Evolutionary conservation across 2,797 vertebrate genomes (phyloP).

Genomic region (Sebastes elongatus): DNA sequence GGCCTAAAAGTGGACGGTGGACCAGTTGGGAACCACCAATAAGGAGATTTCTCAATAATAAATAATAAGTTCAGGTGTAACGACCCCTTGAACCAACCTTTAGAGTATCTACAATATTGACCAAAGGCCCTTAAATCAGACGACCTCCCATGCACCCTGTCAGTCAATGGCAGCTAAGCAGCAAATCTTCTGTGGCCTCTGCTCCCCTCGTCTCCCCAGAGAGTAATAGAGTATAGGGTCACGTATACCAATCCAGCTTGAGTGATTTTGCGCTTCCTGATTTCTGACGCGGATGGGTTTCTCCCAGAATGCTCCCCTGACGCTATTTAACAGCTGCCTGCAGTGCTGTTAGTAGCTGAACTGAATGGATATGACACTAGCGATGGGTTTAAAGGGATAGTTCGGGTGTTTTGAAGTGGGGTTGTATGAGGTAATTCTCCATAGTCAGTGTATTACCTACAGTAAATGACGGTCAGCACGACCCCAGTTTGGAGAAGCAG

Average conservation of each 20-base stretch:
- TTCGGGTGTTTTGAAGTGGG: too few relatives aligned
- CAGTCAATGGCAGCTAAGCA: slow-evolving; percentile 23
- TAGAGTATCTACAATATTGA: slow-evolving; percentile 19
- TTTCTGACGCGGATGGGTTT: slow-evolving; percentile 23
- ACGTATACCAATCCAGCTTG: slow-evolving; percentile 49
- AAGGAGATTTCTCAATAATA: not conserved
- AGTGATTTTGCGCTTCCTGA: slow-evolving; percentile 31
- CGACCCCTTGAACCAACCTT: slow-evolving; percentile 16
- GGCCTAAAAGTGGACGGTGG: not conserved
- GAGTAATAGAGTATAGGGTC: slow-evolving; percentile 39
- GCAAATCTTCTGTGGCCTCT: slow-evolving; percentile 32
- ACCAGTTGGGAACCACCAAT: not conserved
- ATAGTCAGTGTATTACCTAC: too few relatives aligned
- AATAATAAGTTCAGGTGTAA: not conserved
- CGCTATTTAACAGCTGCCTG: slow-evolving; percentile 7
- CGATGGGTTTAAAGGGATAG: too few relatives aligned
- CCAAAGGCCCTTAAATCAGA: slow-evolving; percentile 37
- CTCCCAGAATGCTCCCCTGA: slow-evolving; percentile 10
- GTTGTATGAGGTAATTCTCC: too few relatives aligned
- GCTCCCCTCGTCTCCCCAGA: slow-evolving; percentile 11
- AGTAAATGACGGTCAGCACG: too few relatives aligned
- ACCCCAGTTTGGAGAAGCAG: too few relatives aligned
- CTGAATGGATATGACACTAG: not conserved
- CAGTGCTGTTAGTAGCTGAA: not conserved
- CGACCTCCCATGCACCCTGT: slow-evolving; percentile 13